These are phyloP conservation scores for Neodiprion pinetum DNA, from an alignment of 1,140 invertebrate genomes.

Conservation along the genomic window DNA sequence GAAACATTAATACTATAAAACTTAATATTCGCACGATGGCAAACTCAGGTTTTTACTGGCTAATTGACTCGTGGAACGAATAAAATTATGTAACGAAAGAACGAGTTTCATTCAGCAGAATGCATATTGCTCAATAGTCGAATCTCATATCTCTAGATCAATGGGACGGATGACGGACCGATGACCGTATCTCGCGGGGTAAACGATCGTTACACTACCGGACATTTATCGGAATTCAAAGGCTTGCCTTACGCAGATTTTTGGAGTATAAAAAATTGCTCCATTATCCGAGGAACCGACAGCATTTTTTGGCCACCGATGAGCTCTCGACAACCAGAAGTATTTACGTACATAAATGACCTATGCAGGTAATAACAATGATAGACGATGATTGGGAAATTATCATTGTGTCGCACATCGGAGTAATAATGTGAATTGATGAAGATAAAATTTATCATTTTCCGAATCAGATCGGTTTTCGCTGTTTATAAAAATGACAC, in stretches of 20 bases:
- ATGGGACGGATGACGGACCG: slow-evolving; percentile 32
- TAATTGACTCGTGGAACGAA: no score
- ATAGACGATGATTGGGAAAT: background rate
- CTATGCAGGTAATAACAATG: slow-evolving; percentile 34
- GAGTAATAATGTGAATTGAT: background rate
- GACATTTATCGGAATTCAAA: slow-evolving; percentile 28
- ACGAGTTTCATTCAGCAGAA: no score
- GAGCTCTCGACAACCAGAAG: background rate
- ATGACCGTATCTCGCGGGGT: slow-evolving; percentile 35
- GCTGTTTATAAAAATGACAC: slow-evolving; percentile 20
- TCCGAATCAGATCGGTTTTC: slow-evolving; percentile 14
- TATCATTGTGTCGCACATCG: background rate
- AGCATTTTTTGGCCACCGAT: slow-evolving; percentile 33
- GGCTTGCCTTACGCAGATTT: slow-evolving; percentile 20
- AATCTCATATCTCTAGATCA: slow-evolving; percentile 25
- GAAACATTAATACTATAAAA: no score
- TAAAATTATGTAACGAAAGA: no score
- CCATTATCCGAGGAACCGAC: slow-evolving; percentile 32
- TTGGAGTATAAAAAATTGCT: slow-evolving; percentile 34
- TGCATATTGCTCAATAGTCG: no score
- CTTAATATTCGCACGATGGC: no score
- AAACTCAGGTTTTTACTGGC: no score
- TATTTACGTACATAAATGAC: slow-evolving; percentile 26
- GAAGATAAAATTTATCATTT: background rate
- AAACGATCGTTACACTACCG: slow-evolving; percentile 26